Evolutionary conservation across 2,113 vertebrate species (phyloP), one percentile per base, ranked within the genome.

Genomic region (Thomomys bottae): DNA sequence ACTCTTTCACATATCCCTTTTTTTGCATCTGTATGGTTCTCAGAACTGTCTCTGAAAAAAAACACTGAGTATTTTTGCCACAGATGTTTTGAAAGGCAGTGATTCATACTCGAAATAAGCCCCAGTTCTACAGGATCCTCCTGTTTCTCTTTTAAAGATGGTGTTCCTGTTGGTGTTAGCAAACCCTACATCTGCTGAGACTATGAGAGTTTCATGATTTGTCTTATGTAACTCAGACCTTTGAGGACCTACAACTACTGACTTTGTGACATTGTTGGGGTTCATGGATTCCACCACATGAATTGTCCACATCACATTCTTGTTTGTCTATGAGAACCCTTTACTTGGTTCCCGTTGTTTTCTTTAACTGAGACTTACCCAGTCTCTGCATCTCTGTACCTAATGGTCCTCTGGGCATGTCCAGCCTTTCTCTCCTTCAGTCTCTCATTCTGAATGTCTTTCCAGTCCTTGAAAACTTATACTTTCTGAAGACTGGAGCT

Each of bases 41-140:
- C 45, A 81, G 32, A 91, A 68, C 63, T 76, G 57, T 77, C 76
- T 38, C 79, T 57, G 84, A 59, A 71, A 89, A 90, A 67, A 15
- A 17, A 79, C 23, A 15, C 1, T 42, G 8, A 42, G 2, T 90
- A 66, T 73, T 73, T 83, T 92, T 76, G 42, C 42, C 54, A 59
- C 36, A 45, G 40, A 70, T 77, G n/a, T 54, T 75, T 28, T 90
- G 11, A 66, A 90, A 88, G 42, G 34, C 68, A 77, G 20, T 20
- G 34, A 59, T 32, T 80, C 34, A 30, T 79, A 23, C 40, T 80
- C 38, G 38, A 42, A 57, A 68, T 8, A 79, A 40, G 63, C 24
- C 34, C 3, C 0, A 30, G 36, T 54, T 81, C 87, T 40, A 14
- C 24, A 9, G 70, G 87, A 57, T 23, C 20, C 49, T 70, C 17